Base-by-base conservation (phyloP, 2,113 vertebrate genomes). In the Xiphophorus hellerii region DNA sequence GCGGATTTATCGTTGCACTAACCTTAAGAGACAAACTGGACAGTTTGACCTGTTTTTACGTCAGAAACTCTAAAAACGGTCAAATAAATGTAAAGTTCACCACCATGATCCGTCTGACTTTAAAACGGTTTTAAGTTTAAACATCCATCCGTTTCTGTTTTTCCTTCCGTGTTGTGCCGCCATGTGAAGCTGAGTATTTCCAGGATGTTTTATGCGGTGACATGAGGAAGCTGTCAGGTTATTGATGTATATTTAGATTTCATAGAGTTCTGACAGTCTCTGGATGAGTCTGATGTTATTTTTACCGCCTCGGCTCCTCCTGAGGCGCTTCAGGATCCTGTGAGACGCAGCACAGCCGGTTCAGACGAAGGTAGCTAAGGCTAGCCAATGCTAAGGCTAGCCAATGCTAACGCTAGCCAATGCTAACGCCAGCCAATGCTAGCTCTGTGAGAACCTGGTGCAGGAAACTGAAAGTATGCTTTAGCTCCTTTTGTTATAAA, bases 381-480 rank as follows among this genome's bases (percentile, higher is more conserved):
- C 75, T 67, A 71, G 83, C 76, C 71, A 42, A 76, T 79, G 54
- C 78, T 73, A 73, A 81, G 83, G 87, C 77, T 81, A 78, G 79
- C 82, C 2, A 30, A 30, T 3, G 30, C 77, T 73, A 39, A 76
- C 81, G 54, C 75, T 66, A 70, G 83, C 30, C 30, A 30, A 81
- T 85, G 87, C 77, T 81, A 78, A 76, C 81, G 54, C 75, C 64
- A 70, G 83, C 30, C 30, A 30, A 81, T 85, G 87, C 77, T 81
- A 78, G 79, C 82, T 48, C 78, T 61, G 71, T 35, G n/a, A 84
- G 71, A 74, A 14, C 25, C 78, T 4, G 77, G 77, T 48, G 6
- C 0, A 11, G 71, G 51, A 30, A 33, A 79, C 51, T 69, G 10
- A 73, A 74, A 30, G 44, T 28, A 28, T 28, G 28, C 1, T 28